These are phyloP conservation scores for Eupithecia abbreviata DNA, from an alignment of 2,888 invertebrate genomes.

Conservation along the genomic window DNA sequence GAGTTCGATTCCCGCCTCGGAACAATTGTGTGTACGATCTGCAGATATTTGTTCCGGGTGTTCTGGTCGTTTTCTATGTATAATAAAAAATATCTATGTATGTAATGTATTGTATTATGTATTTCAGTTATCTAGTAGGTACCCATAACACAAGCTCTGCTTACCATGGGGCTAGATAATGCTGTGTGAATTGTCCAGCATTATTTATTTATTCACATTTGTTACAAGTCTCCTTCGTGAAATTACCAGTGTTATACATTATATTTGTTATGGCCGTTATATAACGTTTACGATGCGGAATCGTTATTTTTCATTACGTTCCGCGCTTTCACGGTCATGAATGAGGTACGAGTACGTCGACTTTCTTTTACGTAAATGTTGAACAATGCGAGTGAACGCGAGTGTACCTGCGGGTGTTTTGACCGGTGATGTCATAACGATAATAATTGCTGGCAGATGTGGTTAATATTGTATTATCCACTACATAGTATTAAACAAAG, in stretches of 20 bases:
- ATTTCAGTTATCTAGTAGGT: too few relatives aligned
- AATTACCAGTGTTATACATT: conserved; percentile 34
- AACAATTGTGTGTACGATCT: too few relatives aligned
- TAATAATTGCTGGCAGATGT: not conserved
- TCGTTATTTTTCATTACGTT: conserved; percentile 63
- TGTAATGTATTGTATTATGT: too few relatives aligned
- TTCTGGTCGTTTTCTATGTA: too few relatives aligned
- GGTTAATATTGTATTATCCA: not conserved
- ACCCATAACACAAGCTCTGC: too few relatives aligned
- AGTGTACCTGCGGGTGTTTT: conserved; percentile 33
- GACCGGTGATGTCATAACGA: conserved; percentile 54
- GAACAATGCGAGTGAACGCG: conserved; percentile 42
- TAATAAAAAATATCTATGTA: too few relatives aligned
- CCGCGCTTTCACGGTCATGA: conserved; percentile 77
- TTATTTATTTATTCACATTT: too few relatives aligned
- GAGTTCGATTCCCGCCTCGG: too few relatives aligned
- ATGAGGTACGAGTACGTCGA: conserved; percentile 53
- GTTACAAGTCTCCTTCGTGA: conserved; percentile 19
- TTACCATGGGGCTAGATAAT: too few relatives aligned
- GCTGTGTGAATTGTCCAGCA: too few relatives aligned
- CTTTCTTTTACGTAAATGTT: conserved; percentile 65
- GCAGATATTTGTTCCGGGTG: too few relatives aligned
- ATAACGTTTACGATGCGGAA: conserved; percentile 52
- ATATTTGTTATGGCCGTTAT: conserved; percentile 32
- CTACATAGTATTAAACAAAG: too few relatives aligned